Percentiles rank a stretch among this genome's conserved stretches.
These are phyloP conservation scores for Lagodon rhomboides DNA, from an alignment of 2,797 vertebrate genomes.

Conservation along the genomic window DNA sequence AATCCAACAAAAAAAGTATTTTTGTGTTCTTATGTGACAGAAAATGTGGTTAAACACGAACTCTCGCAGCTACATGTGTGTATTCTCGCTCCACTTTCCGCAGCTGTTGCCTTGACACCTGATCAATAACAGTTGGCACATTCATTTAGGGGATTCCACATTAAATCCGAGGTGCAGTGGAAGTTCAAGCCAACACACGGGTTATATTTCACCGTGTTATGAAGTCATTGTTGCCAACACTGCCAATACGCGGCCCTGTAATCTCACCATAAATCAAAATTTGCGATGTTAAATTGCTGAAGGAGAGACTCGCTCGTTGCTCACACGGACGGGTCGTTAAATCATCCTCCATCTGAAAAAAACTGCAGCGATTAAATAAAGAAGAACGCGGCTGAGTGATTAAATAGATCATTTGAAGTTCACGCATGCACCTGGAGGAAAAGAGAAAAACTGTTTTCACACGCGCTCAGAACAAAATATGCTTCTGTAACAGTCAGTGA, in stretches of 20 bases:
- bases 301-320: constrained; percentile 3
- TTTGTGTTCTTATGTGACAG: neutral
- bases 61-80: neutral
- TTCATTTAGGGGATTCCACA: constrained; percentile 21
- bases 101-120: neutral
- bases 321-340: constrained; percentile 36
- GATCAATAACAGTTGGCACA: constrained; percentile 8
- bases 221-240: constrained; percentile 40
- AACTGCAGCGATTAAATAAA: constrained; percentile 34
- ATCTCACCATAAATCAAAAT: constrained; percentile 42
- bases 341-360: constrained; percentile 30
- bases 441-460: neutral
- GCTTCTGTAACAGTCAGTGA: constrained; percentile 20
- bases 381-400: neutral
- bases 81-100: neutral
- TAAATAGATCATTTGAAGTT: constrained; percentile 11
- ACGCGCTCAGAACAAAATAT: constrained; percentile 18
- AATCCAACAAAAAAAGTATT: neutral
- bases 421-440: neutral
- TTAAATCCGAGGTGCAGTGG: constrained; percentile 16
- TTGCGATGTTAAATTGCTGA: constrained; percentile 31
- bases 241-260: constrained; percentile 28
- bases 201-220: constrained; percentile 37
- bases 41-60: neutral
- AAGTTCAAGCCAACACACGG: constrained; percentile 32